Percentiles rank a stretch among this genome's conserved stretches.
phyloP scores from a whole-genome alignment of 2,888 invertebrate species.

The Scaptomyza cyrtandrae region DNA sequence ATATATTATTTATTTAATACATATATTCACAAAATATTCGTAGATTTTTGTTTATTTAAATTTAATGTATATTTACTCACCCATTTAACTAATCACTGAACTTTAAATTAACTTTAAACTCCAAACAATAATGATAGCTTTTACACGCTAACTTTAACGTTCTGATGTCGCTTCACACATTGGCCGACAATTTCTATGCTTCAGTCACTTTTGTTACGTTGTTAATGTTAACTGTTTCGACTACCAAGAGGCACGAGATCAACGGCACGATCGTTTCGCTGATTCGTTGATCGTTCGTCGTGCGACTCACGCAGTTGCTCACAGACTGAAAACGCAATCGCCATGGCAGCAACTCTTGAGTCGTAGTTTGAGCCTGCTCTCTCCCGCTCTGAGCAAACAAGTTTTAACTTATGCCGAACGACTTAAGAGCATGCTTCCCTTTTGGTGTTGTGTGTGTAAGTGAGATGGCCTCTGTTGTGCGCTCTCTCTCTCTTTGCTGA shows the following conservation, averaged over 20 bases:
- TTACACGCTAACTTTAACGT: constrained; percentile 10
- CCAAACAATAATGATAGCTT: neutral
- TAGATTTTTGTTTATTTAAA: neutral
- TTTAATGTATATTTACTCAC: constrained; percentile 18
- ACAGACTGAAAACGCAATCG: constrained; percentile 66
- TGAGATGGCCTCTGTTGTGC: constrained; percentile 15
- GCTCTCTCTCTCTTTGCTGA: neutral
- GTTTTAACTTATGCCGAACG: constrained; percentile 12
- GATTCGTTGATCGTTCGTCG: constrained; percentile 64
- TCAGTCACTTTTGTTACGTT: constrained; percentile 15
- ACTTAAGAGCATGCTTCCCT: constrained; percentile 32
- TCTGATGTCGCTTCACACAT: constrained; percentile 19
- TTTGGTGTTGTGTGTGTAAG: constrained; percentile 14
- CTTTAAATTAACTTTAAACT: neutral
- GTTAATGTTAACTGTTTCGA: constrained; percentile 32
- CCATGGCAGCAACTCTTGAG: constrained; percentile 51
- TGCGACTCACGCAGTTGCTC: constrained; percentile 68
- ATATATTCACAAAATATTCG: neutral
- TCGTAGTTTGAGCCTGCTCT: constrained; percentile 11
- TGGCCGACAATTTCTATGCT: constrained; percentile 20
- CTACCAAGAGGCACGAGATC: constrained; percentile 28
- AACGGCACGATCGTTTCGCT: constrained; percentile 45
- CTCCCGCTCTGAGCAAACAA: constrained; percentile 32
- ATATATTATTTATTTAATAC: neutral
- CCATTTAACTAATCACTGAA: neutral